Evolutionary conservation across 1,140 invertebrate species (phyloP).

Genomic region (Lysiphlebus fabarum): DNA sequence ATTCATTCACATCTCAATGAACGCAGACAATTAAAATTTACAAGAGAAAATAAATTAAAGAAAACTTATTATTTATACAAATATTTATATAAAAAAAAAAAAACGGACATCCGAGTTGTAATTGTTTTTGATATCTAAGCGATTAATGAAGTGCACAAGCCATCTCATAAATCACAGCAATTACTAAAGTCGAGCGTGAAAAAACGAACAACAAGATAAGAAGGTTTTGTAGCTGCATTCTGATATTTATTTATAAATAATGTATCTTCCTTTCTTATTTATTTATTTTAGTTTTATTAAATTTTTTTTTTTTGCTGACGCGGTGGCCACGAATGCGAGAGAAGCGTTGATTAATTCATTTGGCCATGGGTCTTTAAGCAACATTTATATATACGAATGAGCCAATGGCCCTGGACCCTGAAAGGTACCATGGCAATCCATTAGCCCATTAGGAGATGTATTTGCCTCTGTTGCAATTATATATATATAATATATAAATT

Average conservation of each 20-base stretch:
- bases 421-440: conserved; percentile 22
- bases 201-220: conserved; percentile 8
- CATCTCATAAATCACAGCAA: conserved; percentile 13
- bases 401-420: conserved; percentile 12
- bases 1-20: too few relatives aligned
- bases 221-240: conserved; percentile 2
- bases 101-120: neutral
- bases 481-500: too few relatives aligned
- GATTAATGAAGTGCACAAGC: conserved; percentile 6
- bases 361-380: neutral
- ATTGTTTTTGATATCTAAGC: neutral
- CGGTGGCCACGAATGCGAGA: conserved; percentile 2
- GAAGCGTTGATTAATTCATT: conserved; percentile 22
- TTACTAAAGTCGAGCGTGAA: conserved; percentile 12
- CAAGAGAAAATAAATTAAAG: neutral
- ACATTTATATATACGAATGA: neutral
- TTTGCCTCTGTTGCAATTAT: neutral
- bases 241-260: neutral
- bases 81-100: neutral
- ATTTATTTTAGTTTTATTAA: too few relatives aligned
- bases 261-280: too few relatives aligned
- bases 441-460: conserved; percentile 22
- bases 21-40: neutral
- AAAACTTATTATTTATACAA: neutral
- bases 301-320: neutral